Percentiles rank a stretch among this genome's conserved stretches.
These are phyloP conservation scores for Actenoides hombroni DNA, from an alignment of 2,113 vertebrate genomes.

Conservation along the genomic window DNA sequence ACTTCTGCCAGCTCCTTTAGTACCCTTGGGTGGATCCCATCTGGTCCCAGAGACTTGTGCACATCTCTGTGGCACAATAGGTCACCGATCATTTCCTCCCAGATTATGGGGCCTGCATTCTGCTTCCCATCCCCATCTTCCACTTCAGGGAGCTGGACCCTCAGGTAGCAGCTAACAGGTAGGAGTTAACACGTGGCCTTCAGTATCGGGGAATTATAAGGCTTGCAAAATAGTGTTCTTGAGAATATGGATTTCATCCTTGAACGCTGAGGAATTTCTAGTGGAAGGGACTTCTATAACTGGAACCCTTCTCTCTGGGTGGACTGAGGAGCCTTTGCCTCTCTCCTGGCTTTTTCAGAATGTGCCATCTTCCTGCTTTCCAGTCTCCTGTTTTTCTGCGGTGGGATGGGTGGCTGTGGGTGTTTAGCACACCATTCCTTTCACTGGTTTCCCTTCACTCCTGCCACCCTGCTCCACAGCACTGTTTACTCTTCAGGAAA, in stretches of 20 bases:
- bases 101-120: too few relatives aligned
- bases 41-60: too few relatives aligned
- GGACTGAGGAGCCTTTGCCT: not conserved
- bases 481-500: not conserved
- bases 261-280: not conserved
- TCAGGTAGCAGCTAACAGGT: too few relatives aligned
- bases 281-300: not conserved
- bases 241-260: not conserved
- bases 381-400: not conserved
- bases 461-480: not conserved
- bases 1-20: too few relatives aligned
- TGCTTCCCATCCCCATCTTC: too few relatives aligned
- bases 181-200: not conserved
- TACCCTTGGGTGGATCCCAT: too few relatives aligned
- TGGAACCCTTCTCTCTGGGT: not conserved
- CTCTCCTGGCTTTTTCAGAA: not conserved
- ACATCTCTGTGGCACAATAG: too few relatives aligned
- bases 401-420: not conserved
- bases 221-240: not conserved
- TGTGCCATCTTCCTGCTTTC: not conserved
- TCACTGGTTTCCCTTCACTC: not conserved
- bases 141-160: too few relatives aligned
- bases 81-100: too few relatives aligned
- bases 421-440: not conserved
- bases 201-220: not conserved